phyloP scores from a whole-genome alignment of 2,797 vertebrate species.

The Caiman crocodilus region DNA sequence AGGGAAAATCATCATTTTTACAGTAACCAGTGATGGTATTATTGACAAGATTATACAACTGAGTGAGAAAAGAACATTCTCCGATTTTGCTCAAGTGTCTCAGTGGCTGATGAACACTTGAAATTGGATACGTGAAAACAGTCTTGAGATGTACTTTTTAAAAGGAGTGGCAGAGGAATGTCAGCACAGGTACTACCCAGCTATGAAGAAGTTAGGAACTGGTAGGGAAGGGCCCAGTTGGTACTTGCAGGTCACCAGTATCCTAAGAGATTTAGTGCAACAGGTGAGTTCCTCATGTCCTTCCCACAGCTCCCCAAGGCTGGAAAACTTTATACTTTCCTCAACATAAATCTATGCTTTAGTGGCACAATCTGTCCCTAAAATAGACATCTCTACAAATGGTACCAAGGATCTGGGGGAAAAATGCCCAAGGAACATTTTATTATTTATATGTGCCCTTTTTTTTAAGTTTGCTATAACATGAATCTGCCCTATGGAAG shows the following conservation, averaged over 20 bases:
- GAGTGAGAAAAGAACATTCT: not conserved
- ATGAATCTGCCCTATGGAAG: not conserved
- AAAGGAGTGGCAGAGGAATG: not conserved
- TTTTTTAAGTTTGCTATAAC: not conserved
- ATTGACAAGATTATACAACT: not conserved
- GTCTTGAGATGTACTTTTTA: not conserved
- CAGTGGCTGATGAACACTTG: not conserved
- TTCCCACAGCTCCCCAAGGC: not conserved
- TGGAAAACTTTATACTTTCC: not conserved
- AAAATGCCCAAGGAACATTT: not conserved
- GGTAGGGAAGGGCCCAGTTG: not conserved
- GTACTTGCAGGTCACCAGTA: not conserved
- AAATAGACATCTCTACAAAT: not conserved
- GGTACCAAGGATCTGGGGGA: not conserved
- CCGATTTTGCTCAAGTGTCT: not conserved
- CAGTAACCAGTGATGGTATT: not conserved
- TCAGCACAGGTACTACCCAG: not conserved
- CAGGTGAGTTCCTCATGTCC: not conserved
- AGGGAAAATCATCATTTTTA: constrained; percentile 19
- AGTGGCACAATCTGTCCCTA: not conserved
- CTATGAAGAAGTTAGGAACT: not conserved
- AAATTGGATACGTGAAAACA: not conserved
- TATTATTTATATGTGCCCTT: not conserved
- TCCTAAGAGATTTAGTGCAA: not conserved
- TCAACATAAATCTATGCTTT: not conserved